These are phyloP conservation scores for Spisula solida DNA, from an alignment of 2,888 invertebrate genomes.

Conservation along the genomic window DNA sequence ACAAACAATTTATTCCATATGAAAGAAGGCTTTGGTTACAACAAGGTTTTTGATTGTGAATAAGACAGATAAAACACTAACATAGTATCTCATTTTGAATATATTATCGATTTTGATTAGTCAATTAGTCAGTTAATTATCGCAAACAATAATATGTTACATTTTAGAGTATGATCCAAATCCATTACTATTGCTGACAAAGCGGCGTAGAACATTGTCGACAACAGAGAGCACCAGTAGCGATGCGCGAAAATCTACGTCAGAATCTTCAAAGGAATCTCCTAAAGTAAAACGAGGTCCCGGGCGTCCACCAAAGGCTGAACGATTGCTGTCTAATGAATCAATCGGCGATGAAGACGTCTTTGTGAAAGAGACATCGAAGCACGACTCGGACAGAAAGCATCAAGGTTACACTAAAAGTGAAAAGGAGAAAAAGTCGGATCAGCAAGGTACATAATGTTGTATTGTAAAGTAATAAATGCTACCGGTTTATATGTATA, in stretches of 20 bases:
- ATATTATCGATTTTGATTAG: no score
- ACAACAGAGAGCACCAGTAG: slow-evolving; percentile 76
- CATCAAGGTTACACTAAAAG: slow-evolving; percentile 30
- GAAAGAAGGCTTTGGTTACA: no score
- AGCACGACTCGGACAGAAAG: slow-evolving; percentile 44
- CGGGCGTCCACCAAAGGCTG: slow-evolving; percentile 75
- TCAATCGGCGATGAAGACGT: slow-evolving; percentile 69
- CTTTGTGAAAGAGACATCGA: slow-evolving; percentile 54
- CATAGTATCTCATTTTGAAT: no score
- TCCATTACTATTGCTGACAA: slow-evolving; percentile 92
- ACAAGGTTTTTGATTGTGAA: no score
- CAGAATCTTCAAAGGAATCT: slow-evolving; percentile 53
- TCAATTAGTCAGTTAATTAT: no score
- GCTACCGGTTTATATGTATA: neutral
- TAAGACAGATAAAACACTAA: no score
- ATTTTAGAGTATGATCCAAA: slow-evolving; percentile 94
- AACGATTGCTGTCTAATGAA: slow-evolving; percentile 60
- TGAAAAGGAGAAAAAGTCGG: slow-evolving; percentile 46
- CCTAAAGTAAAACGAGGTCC: slow-evolving; percentile 74
- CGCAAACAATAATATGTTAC: no score
- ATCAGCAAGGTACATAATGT: slow-evolving; percentile 43
- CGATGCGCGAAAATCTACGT: slow-evolving; percentile 65
- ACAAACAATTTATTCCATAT: no score
- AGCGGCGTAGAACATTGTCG: slow-evolving; percentile 92
- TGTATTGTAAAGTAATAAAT: neutral